These are phyloP conservation scores for Cremastobaeus sp. DNA, from an alignment of 2,888 invertebrate species.

Conservation along the genomic window DNA sequence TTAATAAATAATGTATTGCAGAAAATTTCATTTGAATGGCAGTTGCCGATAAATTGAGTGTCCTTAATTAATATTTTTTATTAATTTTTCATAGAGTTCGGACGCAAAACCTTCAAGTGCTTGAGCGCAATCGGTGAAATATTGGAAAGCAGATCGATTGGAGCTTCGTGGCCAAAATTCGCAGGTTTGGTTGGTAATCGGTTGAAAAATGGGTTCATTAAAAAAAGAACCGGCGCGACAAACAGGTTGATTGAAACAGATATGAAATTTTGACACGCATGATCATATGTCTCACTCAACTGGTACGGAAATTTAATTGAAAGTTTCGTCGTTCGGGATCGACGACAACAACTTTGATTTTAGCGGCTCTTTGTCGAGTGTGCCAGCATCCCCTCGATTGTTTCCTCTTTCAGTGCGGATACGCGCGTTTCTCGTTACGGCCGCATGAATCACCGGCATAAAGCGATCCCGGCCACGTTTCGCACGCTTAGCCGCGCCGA, in stretches of 20 bases:
- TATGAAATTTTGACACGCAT: conserved; percentile 37
- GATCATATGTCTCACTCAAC: conserved; percentile 39
- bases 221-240: too few species aligned
- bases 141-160: too few species aligned
- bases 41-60: too few species aligned
- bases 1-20: too few species aligned
- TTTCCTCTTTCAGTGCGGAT: conserved; percentile 54
- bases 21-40: too few species aligned
- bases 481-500: conserved; percentile 7
- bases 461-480: neutral
- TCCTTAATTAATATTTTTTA: too few species aligned
- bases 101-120: too few species aligned
- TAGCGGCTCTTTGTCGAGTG: conserved; percentile 55
- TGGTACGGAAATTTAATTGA: conserved; percentile 56
- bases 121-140: too few species aligned
- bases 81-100: too few species aligned
- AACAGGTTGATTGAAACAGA: conserved; percentile 29
- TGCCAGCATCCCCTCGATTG: conserved; percentile 51
- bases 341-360: conserved; percentile 52
- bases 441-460: conserved; percentile 24
- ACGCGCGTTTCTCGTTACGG: conserved; percentile 19
- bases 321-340: conserved; percentile 52
- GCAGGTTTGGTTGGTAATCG: too few species aligned
- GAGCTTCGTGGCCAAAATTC: too few species aligned
- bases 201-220: too few species aligned